Evolutionary conservation across 2,797 vertebrate genomes (phyloP), one percentile per base, ranked within the genome.

Genomic region (Ceyx erithaca): DNA sequence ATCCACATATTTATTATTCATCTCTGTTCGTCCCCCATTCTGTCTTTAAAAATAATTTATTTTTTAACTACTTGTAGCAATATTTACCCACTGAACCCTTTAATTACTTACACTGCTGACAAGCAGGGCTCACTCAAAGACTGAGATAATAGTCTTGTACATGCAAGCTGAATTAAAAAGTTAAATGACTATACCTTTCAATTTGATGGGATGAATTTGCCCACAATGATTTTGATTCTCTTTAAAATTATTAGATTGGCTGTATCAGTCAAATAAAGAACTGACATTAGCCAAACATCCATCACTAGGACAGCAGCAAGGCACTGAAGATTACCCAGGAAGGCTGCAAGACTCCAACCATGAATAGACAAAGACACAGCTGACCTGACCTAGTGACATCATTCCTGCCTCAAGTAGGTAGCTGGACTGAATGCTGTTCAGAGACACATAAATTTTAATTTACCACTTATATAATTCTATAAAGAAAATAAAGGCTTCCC

Each of bases 31-130:
- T 90, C 75, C 96, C 78, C 54, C 57, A 57, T n/a, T 87, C 91
- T 96, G 67, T 90, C 85, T 96, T 94, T 92, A 71, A 96, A 97
- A 97, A 79, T 85, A 67, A 84, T 35, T 92, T 94, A 80, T 81
- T 95, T 97, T 95, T 91, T 1, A 96, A 83, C 37, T 87, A 90
- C 68, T 93, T 84, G 69, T 92, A 93, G 79, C 57, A 93, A 92
- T 97, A 94, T 96, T 97, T 98, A 97, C 96, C 85, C 77, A 92
- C 69, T 76, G 91, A 96, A 92, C 85, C 89, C 71, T 96, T 97
- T 97, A 96, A 97, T 97, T 97, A 92, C 89, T 95, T 96, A 80
- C 30, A 59, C 52, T 82, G 63, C 86, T 81, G 84, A 93, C 85
- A 96, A 95, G 81, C 52, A 86, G 40, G 51, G 33, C 66, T 92